Evolutionary conservation across 2,113 vertebrate species (phyloP), one percentile per base, ranked within the genome.

Genomic region (Caranx melampygus): DNA sequence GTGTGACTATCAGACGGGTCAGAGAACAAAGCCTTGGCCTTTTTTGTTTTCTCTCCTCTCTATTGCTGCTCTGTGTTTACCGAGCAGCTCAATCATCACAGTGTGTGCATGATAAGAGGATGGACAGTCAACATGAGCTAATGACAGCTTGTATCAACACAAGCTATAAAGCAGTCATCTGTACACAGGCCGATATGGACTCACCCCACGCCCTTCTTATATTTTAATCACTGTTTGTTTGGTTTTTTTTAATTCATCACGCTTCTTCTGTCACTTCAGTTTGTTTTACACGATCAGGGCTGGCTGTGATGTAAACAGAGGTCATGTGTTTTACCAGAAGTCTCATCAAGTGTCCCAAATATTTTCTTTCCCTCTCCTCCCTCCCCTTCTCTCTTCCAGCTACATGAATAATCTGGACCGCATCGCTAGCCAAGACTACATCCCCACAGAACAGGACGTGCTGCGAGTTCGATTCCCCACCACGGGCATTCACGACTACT

Each of bases 401-500:
- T 98, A 96, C 90, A 93, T 98, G 92, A 94, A 63, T 0, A 93
- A 95, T 57, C 90, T 97, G 88, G 95, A 96, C 1, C 96, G 97
- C 3, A 96, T 97, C 31, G 79, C 94, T 0, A 81, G 91, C 12
- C 93, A 90, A 1, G 87, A 90, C 55, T 98, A 96, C 72, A 79
- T 96, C 49, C 97, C 97, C n/a, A 95, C 93, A 0, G 95, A 94
- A 0, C 96, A 98, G 91, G 97, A 97, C 0, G 96, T 98, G 79
- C 84, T 98, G 54, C 93, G 97, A 26, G 97, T 97, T 75, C 95
- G 97, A 59, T 95, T 97, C 87, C 97, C 97, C 26, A 98, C 97
- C 34, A 97, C 97, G 0, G 97, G 97, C 85, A 98, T 98, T 88
- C 96, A 97, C 0, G 97, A 97, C 62, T 97, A 97, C 72, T 92